Base-by-base conservation (phyloP, 2,888 invertebrate genomes). In the Norana najaformis region DNA sequence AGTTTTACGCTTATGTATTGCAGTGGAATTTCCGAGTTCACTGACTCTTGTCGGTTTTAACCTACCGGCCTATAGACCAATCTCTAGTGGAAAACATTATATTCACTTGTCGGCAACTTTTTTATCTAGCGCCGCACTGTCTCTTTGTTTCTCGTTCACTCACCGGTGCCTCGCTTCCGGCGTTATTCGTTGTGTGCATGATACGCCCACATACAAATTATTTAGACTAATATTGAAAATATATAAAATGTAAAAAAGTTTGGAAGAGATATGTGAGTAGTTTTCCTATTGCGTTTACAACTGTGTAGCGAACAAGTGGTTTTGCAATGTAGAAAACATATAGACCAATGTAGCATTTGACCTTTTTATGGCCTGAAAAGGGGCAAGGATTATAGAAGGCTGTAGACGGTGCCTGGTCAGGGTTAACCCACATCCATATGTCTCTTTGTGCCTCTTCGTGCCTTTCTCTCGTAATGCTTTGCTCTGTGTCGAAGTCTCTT, bases 1-100 rank as follows among this genome's bases (percentile, higher is more conserved):
- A 69, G 69, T 69, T 69, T 69, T 69, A 69, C 69, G 69, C 69
- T n/a, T 69, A 69, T 69, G 69, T 69, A 69, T 69, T 69, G 69
- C n/a, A 30, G 69, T 69, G 69, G 69, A 69, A 69, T 69, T 69
- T 69, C 69, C 69, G 69, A 69, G 30, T 69, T 69, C 69, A 69
- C n/a, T 69, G 13, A 47, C 4, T 47, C 47, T 47, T 47, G 69
- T 69, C 69, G 69, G 13, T 69, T 69, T 30, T 69, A n/a, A 11
- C n/a, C 30, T 69, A 8, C 13, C n/a, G n/a, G n/a, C n/a, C n/a
- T n/a, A 69, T n/a, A n/a, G n/a, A n/a, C 69, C 13, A 69, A n/a
- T n/a, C 69, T 69, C n/a, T n/a, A 69, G 69, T n/a, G 69, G 69
- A 69, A 1, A n/a, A n/a, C 30, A 69, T n/a, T n/a, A 69, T n/a